Evolutionary conservation across 64 coral and sea anemone genomes (phyloP).

Genomic region (Trachythela sp.): DNA sequence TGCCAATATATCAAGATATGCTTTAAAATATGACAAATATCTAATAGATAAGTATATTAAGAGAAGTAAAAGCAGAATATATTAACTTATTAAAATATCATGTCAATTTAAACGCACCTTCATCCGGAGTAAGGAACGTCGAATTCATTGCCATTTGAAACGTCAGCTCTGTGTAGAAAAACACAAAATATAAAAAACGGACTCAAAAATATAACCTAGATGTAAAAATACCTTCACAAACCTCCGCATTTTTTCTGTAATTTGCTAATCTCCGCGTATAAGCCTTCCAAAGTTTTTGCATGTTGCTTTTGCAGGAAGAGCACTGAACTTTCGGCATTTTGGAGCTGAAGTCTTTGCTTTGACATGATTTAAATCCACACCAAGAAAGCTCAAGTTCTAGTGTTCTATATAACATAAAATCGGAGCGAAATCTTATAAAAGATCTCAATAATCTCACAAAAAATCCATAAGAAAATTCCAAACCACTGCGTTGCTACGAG

Average conservation of each 20-base stretch:
- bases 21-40: too few species aligned
- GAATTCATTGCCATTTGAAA: slow-evolving; percentile 96
- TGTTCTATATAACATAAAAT: neutral
- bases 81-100: neutral
- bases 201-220: neutral
- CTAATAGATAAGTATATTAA: neutral
- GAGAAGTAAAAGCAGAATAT: neutral
- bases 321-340: slow-evolving; percentile 96
- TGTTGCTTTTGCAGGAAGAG: slow-evolving; percentile 99
- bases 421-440: neutral
- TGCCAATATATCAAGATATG: too few species aligned
- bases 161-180: slow-evolving; percentile 63
- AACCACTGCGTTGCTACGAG: slow-evolving; percentile 92
- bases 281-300: slow-evolving; percentile 81
- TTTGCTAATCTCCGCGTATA: slow-evolving; percentile 95
- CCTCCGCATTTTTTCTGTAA: slow-evolving; percentile 99
- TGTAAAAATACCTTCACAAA: slow-evolving; percentile 28
- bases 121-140: slow-evolving; percentile 46
- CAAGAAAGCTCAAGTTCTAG: neutral
- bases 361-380: slow-evolving; percentile 42
- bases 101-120: slow-evolving; percentile 56
- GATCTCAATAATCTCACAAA: neutral
- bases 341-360: slow-evolving; percentile 72
- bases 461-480: slow-evolving; percentile 60
- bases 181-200: slow-evolving; percentile 10